Evolutionary conservation across 2,888 invertebrate species (phyloP), one percentile per base, ranked within the genome.

Genomic region (Noctua janthe): DNA sequence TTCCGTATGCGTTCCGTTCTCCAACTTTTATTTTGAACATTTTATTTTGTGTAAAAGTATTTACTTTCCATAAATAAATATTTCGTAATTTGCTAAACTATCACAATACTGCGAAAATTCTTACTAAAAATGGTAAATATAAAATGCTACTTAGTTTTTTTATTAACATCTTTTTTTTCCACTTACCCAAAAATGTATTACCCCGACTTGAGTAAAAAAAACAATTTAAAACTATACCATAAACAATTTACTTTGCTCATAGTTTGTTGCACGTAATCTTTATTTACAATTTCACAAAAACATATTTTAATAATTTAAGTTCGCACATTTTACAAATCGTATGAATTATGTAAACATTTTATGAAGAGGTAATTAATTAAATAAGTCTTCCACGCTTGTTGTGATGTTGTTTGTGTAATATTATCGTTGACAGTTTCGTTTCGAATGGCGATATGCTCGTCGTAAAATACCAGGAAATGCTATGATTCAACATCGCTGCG

Each of bases 401-500:
- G 90, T 90, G 88, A 90, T 94, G 92, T 94, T 95, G 94, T 95
- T 95, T 95, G 94, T 95, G 94, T 94, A 94, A 94, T 91, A 90
- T 87, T 92, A 92, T 94, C 91, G 92, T 93, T 95, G 95, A 95
- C 96, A 95, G 95, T 95, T 95, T 95, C 90, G 90, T 95, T 95
- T 95, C 94, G 94, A 96, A 96, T 96, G 95, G 95, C 95, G 95
- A 94, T 95, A 94, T 94, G 94, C 92, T 93, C 91, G 91, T 95
- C 93, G 93, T 94, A 95, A 95, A 96, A 95, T 97, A 97, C 97
- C 96, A 97, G 97, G 97, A 97, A 97, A 97, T 96, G 95, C 96
- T 96, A 95, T 97, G 97, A 97, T 94, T 97, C 97, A 97, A 96
- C 95, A 91, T 91, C 87, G 92, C 87, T 89, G 92, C 90, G 91